Base-by-base conservation (phyloP, 2,888 invertebrate species). In the Tortrix viridana region DNA sequence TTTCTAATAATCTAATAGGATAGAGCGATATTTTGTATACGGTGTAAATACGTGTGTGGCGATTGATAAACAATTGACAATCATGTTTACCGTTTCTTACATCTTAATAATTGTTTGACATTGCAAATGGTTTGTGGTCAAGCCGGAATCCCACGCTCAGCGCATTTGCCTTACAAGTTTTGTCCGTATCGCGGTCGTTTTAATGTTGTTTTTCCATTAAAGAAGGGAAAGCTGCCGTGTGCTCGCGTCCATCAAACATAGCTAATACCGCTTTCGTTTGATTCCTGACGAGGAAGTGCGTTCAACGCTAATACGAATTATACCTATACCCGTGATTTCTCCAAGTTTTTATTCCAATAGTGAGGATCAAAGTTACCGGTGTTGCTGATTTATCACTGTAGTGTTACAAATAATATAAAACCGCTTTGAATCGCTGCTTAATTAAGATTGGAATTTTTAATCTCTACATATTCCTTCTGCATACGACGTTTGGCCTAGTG, bases 191-290 rank as follows among this genome's bases (percentile, higher is more conserved):
- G 71, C 72, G 71, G 75, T 82, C 69, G 75, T 71, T 77, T 81
- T 86, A 87, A 87, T 84, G 88, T 73, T 74, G 84, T 84, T 89
- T 89, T 88, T 89, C 86, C 86, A 82, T 84, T 84, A 87, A 82
- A 83, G 82, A 81, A 85, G 86, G 85, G 89, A 90, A 90, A 89
- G 89, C 89, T 85, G 83, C 82, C 82, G 85, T 83, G 82, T 84
- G 75, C 76, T 69, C 82, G 78, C 84, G 85, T 84, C 83, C 83
- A 84, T 85, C 87, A 83, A 82, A 84, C 85, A 80, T 82, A 82
- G 83, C 82, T 85, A 83, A 86, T 85, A 85, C 88, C 80, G 87
- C 88, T 88, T 89, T 88, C 89, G 82, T 89, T 88, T 88, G 82
- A 84, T 88, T 78, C 74, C 80, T 79, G 82, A 85, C 78, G 76